Base-by-base conservation (phyloP, 2,888 invertebrate genomes). In the Drosophila seclusa region DNA sequence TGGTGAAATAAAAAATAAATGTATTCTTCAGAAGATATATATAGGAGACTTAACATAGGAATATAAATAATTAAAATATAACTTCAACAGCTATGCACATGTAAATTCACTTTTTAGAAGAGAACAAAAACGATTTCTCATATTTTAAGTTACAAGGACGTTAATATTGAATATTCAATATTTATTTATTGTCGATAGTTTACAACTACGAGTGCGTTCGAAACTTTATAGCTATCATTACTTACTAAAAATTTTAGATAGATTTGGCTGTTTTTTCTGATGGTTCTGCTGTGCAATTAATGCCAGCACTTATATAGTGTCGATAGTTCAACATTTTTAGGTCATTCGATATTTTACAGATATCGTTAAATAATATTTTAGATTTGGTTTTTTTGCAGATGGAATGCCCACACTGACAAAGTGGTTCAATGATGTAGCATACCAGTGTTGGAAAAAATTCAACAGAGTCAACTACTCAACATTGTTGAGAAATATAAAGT, bases 381-480 rank as follows among this genome's bases (percentile, higher is more conserved):
- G 7, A 45, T 45, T 24, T 24, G 16, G 7, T 16, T 45, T 45
- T 24, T 45, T 8, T 45, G 2, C 16, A 4, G 16, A 10, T 54
- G 11, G 18, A 13, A 36, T 36, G 53, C 16, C 7, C 36, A 29
- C 31, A 67, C 18, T 24, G n/a, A 16, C 21, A 21, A 49, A 52
- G 21, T n/a, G 29, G 4, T 21, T 55, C 21, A 18, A 7, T 32
- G 13, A 2, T 16, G 53, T 21, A 38, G 18, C 16, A n/a, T 7
- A n/a, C 4, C 6, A 73, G 29, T 73, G 66, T 42, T 73, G 34
- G 21, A 38, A 58, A 67, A 18, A 16, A 11, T n/a, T 16, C 2
- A 5, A 29, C 1, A 50, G 5, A 13, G 7, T n/a, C n/a, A 13
- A 4, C 21, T 24, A 21, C 38, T 50, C 27, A 53, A 40, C 18